Evolutionary conservation across 2,888 invertebrate genomes (phyloP).

Genomic region (Stenolophus ochropezus): DNA sequence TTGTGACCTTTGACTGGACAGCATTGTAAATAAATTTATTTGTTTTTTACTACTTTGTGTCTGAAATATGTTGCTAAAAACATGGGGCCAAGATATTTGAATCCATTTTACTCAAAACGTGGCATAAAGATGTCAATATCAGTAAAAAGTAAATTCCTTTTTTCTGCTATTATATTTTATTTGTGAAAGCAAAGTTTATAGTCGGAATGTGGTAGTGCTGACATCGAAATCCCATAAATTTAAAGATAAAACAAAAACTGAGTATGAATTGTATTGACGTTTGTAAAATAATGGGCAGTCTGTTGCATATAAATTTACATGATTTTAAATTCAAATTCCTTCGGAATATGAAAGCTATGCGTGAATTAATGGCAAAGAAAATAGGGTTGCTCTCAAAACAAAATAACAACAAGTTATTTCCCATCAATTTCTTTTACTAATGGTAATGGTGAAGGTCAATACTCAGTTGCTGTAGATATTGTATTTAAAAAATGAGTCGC

Average conservation of each 20-base stretch:
- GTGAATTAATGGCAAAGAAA: slow-evolving; percentile 25
- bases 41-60: background rate
- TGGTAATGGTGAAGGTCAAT: too few species aligned
- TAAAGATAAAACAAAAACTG: slow-evolving; percentile 41
- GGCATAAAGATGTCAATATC: slow-evolving; percentile 26
- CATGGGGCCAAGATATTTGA: background rate
- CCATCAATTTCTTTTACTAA: background rate
- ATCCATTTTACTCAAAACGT: background rate
- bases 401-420: background rate
- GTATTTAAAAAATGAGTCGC: too few species aligned
- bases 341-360: slow-evolving; percentile 27
- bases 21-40: background rate
- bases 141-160: slow-evolving; percentile 9
- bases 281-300: slow-evolving; percentile 35
- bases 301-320: slow-evolving; percentile 46
- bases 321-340: slow-evolving; percentile 36
- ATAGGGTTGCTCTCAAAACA: background rate
- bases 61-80: background rate
- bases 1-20: background rate
- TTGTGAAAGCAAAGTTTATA: slow-evolving; percentile 28
- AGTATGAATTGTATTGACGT: slow-evolving; percentile 42
- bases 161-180: slow-evolving; percentile 30
- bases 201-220: slow-evolving; percentile 18
- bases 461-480: too few species aligned
- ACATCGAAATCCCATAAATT: slow-evolving; percentile 28